These are phyloP conservation scores for Tachina grossa DNA, from an alignment of 2,888 invertebrate species.

Conservation along the genomic window DNA sequence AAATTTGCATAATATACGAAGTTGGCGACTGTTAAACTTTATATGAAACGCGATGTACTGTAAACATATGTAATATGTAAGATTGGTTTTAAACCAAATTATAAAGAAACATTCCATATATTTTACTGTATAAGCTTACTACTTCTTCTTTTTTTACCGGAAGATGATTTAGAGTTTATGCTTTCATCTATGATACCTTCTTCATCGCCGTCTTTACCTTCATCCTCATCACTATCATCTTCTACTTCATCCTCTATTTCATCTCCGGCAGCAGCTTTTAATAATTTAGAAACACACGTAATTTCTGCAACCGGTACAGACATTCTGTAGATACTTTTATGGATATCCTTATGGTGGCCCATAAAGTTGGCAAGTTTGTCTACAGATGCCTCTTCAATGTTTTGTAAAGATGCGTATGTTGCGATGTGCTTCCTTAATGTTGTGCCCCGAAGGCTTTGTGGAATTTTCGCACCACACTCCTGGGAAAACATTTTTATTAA, in stretches of 20 bases:
- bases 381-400: conserved; percentile 34
- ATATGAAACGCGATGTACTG: too few species aligned
- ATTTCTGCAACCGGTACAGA: conserved; percentile 32
- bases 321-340: conserved; percentile 47
- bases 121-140: too few species aligned
- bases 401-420: conserved; percentile 29
- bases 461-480: conserved; percentile 40
- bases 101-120: too few species aligned
- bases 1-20: too few species aligned
- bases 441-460: conserved; percentile 40
- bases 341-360: conserved; percentile 54
- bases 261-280: conserved; percentile 29
- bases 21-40: too few species aligned
- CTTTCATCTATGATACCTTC: not conserved
- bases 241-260: not conserved
- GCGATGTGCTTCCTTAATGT: conserved; percentile 45
- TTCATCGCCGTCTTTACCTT: not conserved
- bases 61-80: too few species aligned
- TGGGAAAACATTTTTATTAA: conserved; percentile 20
- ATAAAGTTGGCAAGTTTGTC: conserved; percentile 12
- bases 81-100: too few species aligned
- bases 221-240: not conserved
- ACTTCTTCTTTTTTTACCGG: too few species aligned
- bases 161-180: not conserved
- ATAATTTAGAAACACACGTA: conserved; percentile 27